These are phyloP conservation scores for Toxotes lorentzi DNA, from an alignment of 2,797 vertebrate species.

Conservation along the genomic window DNA sequence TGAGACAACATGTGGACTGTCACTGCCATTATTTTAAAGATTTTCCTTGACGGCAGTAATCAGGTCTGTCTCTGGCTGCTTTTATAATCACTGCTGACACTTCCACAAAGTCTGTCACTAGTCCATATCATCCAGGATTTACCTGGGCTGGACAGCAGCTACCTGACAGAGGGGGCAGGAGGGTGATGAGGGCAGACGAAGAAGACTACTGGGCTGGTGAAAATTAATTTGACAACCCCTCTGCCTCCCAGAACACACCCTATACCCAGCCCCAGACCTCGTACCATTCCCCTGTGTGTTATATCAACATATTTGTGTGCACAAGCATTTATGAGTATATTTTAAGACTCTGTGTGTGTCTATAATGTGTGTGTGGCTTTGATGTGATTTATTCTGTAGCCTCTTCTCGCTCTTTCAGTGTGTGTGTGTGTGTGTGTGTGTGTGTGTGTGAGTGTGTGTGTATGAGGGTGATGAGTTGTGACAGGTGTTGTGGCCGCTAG, in stretches of 20 bases:
- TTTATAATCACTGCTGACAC: conserved; percentile 31
- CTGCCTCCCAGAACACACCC: conserved; percentile 32
- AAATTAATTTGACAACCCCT: conserved; percentile 55
- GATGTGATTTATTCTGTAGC: conserved; percentile 60
- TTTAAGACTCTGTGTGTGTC: conserved; percentile 33
- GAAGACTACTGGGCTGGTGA: conserved; percentile 22
- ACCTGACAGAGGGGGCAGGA: conserved; percentile 38
- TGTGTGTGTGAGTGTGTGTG: conserved; percentile 60
- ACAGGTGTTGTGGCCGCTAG: conserved; percentile 93
- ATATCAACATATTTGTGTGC: conserved; percentile 73
- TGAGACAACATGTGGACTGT: conserved; percentile 3
- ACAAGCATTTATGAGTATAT: conserved; percentile 25
- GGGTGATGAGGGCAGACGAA: neutral
- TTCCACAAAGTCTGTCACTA: conserved; percentile 10
- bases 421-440: conserved; percentile 17
- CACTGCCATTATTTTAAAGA: neutral
- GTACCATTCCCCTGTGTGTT: conserved; percentile 76
- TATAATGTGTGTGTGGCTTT: conserved; percentile 49
- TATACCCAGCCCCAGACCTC: conserved; percentile 13
- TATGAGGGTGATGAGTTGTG: conserved; percentile 90
- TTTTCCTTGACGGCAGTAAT: conserved; percentile 7
- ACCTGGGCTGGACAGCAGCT: conserved; percentile 53
- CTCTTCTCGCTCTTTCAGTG: conserved; percentile 12
- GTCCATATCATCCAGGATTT: conserved; percentile 26
- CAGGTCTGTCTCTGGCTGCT: neutral